phyloP scores from a whole-genome alignment of 2,888 invertebrate genomes.

The Drosophila kokeensis region DNA sequence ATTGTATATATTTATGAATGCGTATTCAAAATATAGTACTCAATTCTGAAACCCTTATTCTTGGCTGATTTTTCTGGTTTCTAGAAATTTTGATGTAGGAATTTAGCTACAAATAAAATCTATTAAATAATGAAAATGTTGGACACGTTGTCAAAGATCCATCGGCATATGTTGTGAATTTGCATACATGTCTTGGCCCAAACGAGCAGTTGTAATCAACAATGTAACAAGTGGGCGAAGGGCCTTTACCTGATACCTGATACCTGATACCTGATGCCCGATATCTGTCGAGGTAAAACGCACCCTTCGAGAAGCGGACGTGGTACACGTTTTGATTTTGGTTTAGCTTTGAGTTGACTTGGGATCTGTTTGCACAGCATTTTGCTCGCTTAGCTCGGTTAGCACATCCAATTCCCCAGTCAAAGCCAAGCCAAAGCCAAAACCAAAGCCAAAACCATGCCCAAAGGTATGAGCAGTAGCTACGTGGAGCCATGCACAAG shows the following conservation, averaged over 20 bases:
- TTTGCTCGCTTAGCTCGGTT: constrained; percentile 38
- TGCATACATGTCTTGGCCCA: constrained; percentile 37
- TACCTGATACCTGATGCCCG: background rate
- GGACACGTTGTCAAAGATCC: background rate
- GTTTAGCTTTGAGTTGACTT: constrained; percentile 17
- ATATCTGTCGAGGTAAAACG: constrained; percentile 7
- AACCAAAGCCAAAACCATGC: background rate
- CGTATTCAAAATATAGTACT: background rate
- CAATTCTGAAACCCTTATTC: background rate
- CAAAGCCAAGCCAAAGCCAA: background rate
- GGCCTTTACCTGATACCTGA: background rate
- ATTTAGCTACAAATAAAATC: constrained; percentile 9
- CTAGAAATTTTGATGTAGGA: background rate
- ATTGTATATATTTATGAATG: too few relatives aligned
- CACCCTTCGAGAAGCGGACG: constrained; percentile 56
- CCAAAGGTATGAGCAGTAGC: constrained; percentile 16
- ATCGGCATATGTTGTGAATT: constrained; percentile 32
- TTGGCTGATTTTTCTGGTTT: background rate
- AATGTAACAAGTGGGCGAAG: constrained; percentile 11
- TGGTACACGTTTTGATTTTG: constrained; percentile 22
- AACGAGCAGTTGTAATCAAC: constrained; percentile 1
- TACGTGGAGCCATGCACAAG: constrained; percentile 73
- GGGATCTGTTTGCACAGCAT: constrained; percentile 55
- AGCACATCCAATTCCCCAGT: constrained; percentile 34
- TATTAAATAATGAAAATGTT: constrained; percentile 13